Evolutionary conservation across 2,888 invertebrate genomes (phyloP), one percentile per base, ranked within the genome.

Genomic region (Drosophila pegasa): DNA sequence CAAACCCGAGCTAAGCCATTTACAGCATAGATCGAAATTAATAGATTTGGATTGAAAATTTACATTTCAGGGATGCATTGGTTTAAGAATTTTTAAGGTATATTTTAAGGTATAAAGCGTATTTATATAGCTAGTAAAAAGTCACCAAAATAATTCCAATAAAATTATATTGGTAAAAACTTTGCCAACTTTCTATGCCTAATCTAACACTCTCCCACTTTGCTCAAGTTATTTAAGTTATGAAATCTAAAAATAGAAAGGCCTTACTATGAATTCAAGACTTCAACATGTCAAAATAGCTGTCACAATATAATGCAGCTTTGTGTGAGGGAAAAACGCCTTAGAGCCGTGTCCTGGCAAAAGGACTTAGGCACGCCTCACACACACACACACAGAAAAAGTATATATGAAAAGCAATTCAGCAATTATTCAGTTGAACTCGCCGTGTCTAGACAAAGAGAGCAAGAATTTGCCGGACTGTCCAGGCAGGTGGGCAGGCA

Each of bases 391-490:
- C 27, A 55, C 9, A 14, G 7, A 43, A 41, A 1, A 25, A 1
- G 2, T 12, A 27, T 27, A 25, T 27, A 27, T 45, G 3, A 12
- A 27, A 45, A 37, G 20, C 33, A 29, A 31, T 27, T 61, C 62
- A 31, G 71, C 62, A 68, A 68, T 68, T 68, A 71, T 70, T 54
- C 62, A 47, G 54, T 47, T 54, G 54, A 68, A 69, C 60, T 60
- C 29, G 20, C 51, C 33, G 25, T 45, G 68, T 68, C 68, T 68
- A 68, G 68, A 68, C 68, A 50, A 70, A 69, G 51, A 31, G 10
- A 22, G 18, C 38, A 10, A 52, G 48, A 9, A 50, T 37, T 58
- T 50, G 20, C 52, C 35, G 71, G 71, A 71, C 69, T 25, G 50
- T 55, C 71, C 71, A 33, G 41, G 41, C 38, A 18, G 40, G 12